These are phyloP conservation scores for Sebastes trivittatus DNA, from an alignment of 2,797 vertebrate genomes.

Conservation along the genomic window DNA sequence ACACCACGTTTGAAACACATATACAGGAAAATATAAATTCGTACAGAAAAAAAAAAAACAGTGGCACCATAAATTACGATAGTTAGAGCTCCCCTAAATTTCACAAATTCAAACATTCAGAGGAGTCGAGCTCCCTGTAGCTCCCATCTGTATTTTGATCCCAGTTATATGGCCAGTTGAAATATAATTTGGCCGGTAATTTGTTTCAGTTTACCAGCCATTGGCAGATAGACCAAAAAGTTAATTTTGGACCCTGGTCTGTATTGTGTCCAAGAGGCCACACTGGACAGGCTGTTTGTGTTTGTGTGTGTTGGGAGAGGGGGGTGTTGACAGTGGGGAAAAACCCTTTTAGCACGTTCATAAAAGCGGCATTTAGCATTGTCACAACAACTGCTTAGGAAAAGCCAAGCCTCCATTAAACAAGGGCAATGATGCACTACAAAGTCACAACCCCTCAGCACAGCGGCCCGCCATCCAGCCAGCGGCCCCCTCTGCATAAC, in stretches of 20 bases:
- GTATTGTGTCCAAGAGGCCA: constrained; percentile 53
- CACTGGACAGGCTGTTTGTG: constrained; percentile 42
- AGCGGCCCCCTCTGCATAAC: constrained; percentile 44
- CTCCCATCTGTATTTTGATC: neutral
- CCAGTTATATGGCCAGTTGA: neutral
- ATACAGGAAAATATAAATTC: neutral
- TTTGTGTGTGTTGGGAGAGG: constrained; percentile 19
- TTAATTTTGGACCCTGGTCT: neutral
- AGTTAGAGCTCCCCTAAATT: neutral
- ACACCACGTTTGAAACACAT: neutral
- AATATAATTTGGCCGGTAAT: neutral
- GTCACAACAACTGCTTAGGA: constrained; percentile 84
- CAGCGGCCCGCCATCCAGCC: constrained; percentile 25
- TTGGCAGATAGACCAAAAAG: neutral
- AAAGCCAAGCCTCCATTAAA: constrained; percentile 78
- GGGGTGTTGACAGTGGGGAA: constrained; percentile 56
- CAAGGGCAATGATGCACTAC: constrained; percentile 79
- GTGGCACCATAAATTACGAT: neutral
- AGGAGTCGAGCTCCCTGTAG: neutral
- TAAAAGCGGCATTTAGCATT: constrained; percentile 84
- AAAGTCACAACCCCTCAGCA: constrained; percentile 73
- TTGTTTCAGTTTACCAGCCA: neutral
- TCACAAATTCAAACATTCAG: neutral
- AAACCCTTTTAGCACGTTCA: constrained; percentile 77
- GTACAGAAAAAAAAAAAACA: neutral